A percentile compares a stretch with the other conserved stretches of the same genome.
Conservation (phyloP, 2,113 vertebrate genomes). For the Hippoglossus stenolepis region DNA sequence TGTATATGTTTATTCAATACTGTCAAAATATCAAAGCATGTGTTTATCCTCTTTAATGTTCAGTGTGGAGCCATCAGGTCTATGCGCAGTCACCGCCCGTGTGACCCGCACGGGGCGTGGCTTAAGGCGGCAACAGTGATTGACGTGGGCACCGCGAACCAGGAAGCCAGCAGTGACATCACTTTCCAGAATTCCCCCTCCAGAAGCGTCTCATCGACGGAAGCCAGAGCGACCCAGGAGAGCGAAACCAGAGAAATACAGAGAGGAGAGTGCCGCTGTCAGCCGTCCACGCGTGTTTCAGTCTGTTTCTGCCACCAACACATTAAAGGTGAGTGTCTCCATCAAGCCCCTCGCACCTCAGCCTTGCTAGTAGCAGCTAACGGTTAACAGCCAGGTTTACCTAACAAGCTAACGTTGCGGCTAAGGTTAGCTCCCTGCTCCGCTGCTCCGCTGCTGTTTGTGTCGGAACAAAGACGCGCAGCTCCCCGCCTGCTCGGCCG, state of each 20-base stretch:
- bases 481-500: background rate
- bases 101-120: constrained; percentile 59
- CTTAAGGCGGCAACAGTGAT: constrained; percentile 44
- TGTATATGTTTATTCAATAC: no score
- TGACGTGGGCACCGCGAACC: constrained; percentile 28
- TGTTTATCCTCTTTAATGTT: no score
- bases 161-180: constrained; percentile 72
- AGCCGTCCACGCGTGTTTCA: background rate
- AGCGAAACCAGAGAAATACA: background rate
- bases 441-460: constrained; percentile 35
- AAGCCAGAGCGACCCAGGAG: constrained; percentile 3
- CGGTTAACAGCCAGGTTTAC: constrained; percentile 1
- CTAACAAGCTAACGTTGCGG: constrained; percentile 50
- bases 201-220: constrained; percentile 10
- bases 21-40: no score
- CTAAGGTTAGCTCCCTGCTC: constrained; percentile 36
- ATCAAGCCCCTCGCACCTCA: background rate
- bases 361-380: background rate
- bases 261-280: background rate
- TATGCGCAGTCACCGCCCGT: background rate
- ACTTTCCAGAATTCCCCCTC: constrained; percentile 73
- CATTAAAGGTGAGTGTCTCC: constrained; percentile 46
- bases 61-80: background rate
- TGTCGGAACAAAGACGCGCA: constrained; percentile 64
- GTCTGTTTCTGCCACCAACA: background rate